Percentiles rank a stretch among this genome's conserved stretches.
These are phyloP conservation scores for Patella vulgata DNA, from an alignment of 1,140 invertebrate genomes.

Conservation along the genomic window DNA sequence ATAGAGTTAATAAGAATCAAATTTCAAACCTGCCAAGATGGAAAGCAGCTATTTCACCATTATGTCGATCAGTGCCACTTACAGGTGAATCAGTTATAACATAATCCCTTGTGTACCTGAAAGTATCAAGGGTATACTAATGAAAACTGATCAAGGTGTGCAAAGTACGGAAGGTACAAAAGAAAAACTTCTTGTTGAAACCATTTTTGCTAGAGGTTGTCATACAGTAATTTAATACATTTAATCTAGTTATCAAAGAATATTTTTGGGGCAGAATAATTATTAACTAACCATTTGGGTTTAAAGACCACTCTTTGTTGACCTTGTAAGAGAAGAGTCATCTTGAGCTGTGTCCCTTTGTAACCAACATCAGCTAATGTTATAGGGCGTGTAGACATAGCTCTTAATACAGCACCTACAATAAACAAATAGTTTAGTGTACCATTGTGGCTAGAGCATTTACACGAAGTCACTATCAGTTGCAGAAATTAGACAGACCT, in stretches of 20 bases:
- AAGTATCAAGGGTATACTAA: too few species aligned
- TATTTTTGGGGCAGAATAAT: too few species aligned
- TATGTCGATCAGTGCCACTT: conserved; percentile 88
- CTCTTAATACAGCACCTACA: conserved; percentile 77
- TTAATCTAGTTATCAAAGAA: too few species aligned
- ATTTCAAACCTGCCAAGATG: conserved; percentile 79
- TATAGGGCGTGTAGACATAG: conserved; percentile 77
- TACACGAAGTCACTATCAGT: too few species aligned
- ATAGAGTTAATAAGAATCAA: too few species aligned
- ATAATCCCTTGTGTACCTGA: conserved; percentile 77
- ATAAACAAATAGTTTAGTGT: conserved; percentile 13
- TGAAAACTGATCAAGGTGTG: too few species aligned
- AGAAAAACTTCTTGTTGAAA: too few species aligned
- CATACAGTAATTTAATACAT: too few species aligned
- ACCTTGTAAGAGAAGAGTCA: conserved; percentile 80
- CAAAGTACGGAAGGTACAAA: too few species aligned
- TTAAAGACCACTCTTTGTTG: conserved; percentile 87
- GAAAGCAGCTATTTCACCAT: conserved; percentile 95
- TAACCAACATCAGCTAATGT: conserved; percentile 77
- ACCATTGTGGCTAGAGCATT: too few species aligned
- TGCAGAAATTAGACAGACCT: too few species aligned
- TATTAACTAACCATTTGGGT: conserved; percentile 81
- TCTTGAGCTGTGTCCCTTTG: conserved; percentile 89
- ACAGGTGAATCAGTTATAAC: conserved; percentile 84
- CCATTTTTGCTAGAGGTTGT: too few species aligned